Percentiles rank a stretch among this genome's conserved stretches.
Conservation (phyloP, 2,797 vertebrate species). For the Diplodus puntazzo region DNA sequence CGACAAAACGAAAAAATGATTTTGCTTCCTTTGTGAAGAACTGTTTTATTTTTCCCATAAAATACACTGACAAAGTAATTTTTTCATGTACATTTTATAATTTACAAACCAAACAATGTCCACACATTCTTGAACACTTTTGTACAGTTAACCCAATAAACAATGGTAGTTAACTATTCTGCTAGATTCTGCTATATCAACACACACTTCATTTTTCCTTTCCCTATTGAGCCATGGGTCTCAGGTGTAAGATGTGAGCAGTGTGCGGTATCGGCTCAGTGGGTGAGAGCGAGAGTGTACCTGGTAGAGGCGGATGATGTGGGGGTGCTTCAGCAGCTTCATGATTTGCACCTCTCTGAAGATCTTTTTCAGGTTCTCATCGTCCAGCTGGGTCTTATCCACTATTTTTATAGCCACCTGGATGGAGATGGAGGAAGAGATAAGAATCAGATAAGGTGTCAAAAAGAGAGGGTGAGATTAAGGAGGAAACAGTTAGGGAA, state of each 20-base stretch:
- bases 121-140: neutral
- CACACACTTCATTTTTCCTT: conserved; percentile 7
- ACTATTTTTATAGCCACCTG: conserved; percentile 99
- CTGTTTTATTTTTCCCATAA: neutral
- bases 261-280: conserved; percentile 35
- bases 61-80: neutral
- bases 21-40: neutral
- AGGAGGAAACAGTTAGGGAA: conserved; percentile 5
- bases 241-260: conserved; percentile 37
- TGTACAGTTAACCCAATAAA: neutral
- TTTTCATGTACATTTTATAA: neutral
- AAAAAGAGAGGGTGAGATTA: conserved; percentile 10
- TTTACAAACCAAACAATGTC: neutral
- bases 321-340: conserved; percentile 99
- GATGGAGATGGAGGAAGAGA: conserved; percentile 40
- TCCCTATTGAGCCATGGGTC: conserved; percentile 11
- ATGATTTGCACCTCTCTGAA: conserved; percentile 99
- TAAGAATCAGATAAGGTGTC: conserved; percentile 19
- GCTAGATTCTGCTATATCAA: conserved; percentile 17
- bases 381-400: conserved; percentile 98
- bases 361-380: conserved; percentile 99
- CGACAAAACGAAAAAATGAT: too few species aligned
- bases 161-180: neutral
- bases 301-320: conserved; percentile 99
- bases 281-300: conserved; percentile 75